A percentile compares a stretch with the other conserved stretches of the same genome.
Evolutionary conservation across 1,140 invertebrate genomes (phyloP).

Genomic region (Conopomorpha cramerella): DNA sequence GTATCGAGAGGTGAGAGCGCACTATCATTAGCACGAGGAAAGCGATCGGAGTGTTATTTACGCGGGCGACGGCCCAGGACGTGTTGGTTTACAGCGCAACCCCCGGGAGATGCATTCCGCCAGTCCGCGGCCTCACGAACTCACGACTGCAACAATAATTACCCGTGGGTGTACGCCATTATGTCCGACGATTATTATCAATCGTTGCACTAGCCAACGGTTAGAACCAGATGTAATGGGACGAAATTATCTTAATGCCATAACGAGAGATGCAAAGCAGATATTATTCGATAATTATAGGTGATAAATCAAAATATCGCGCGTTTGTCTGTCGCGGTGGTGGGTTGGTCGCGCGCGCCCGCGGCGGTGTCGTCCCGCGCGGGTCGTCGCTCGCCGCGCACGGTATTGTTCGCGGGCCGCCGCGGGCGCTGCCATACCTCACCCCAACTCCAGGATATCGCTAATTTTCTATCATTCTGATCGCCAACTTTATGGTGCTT

Average conservation of each 20-base stretch:
- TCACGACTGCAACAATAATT: constrained; percentile 60
- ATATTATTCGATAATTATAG: constrained; percentile 44
- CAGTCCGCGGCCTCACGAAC: constrained; percentile 47
- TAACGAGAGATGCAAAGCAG: constrained; percentile 50
- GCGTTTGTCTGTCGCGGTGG: constrained; percentile 12
- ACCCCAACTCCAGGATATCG: constrained; percentile 44
- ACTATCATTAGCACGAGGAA: constrained; percentile 50
- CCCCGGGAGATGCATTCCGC: constrained; percentile 59
- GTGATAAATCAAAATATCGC: constrained; percentile 41
- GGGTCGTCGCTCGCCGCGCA: constrained; percentile 20
- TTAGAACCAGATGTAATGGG: constrained; percentile 46
- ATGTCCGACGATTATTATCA: constrained; percentile 61
- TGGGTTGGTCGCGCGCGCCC: constrained; percentile 14
- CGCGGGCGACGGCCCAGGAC: constrained; percentile 22
- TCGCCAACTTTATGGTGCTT: constrained; percentile 44
- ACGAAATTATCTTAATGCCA: constrained; percentile 47
- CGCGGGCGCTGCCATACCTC: constrained; percentile 26
- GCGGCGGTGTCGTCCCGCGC: constrained; percentile 10
- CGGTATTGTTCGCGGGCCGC: constrained; percentile 18
- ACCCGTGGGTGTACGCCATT: constrained; percentile 58
- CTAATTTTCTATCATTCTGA: constrained; percentile 57
- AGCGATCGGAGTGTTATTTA: constrained; percentile 49
- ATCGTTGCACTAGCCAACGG: constrained; percentile 48
- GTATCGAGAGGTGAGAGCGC: constrained; percentile 16
- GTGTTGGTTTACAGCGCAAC: constrained; percentile 51